These are phyloP conservation scores for Jordanella pulchra DNA, from an alignment of 2,797 vertebrate genomes.

Conservation along the genomic window DNA sequence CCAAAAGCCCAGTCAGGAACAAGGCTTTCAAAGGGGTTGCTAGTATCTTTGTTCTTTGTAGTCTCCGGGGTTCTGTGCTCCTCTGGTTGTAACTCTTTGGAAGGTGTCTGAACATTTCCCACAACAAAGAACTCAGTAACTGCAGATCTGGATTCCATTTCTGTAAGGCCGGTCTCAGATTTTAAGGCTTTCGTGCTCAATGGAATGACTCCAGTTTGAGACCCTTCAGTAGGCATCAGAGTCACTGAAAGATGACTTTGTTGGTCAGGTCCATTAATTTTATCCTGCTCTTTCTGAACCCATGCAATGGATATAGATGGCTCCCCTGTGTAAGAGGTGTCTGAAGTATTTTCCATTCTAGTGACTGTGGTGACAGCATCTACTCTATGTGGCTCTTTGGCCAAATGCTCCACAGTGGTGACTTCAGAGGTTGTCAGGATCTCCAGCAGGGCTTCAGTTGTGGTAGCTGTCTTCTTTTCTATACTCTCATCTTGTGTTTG, in stretches of 20 bases:
- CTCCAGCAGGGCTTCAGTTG: conserved; percentile 38
- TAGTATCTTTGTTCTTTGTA: conserved; percentile 41
- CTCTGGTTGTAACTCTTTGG: conserved; percentile 52
- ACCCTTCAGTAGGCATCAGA: conserved; percentile 17
- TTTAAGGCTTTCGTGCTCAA: conserved; percentile 41
- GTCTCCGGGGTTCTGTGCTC: conserved; percentile 43
- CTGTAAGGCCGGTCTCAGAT: conserved; percentile 36
- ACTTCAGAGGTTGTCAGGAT: conserved; percentile 57
- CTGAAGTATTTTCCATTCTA: conserved; percentile 20
- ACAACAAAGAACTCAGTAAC: conserved; percentile 72
- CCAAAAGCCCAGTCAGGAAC: conserved; percentile 64
- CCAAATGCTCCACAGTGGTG: conserved; percentile 36
- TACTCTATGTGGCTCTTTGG: conserved; percentile 29
- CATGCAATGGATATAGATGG: conserved; percentile 66
- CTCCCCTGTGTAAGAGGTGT: conserved; percentile 43
- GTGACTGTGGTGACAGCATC: conserved; percentile 26
- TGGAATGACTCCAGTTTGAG: conserved; percentile 30
- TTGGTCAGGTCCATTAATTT: conserved; percentile 13
- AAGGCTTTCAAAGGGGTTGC: conserved; percentile 57
- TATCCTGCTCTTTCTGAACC: conserved; percentile 57
- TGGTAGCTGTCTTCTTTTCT: conserved; percentile 31
- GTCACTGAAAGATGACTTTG: conserved; percentile 29
- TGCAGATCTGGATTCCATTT: conserved; percentile 72
- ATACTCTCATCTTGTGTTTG: conserved; percentile 48
- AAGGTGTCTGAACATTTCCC: conserved; percentile 58